phyloP scores from a whole-genome alignment of 2,888 invertebrate species.

The Cephus rjabovi region DNA sequence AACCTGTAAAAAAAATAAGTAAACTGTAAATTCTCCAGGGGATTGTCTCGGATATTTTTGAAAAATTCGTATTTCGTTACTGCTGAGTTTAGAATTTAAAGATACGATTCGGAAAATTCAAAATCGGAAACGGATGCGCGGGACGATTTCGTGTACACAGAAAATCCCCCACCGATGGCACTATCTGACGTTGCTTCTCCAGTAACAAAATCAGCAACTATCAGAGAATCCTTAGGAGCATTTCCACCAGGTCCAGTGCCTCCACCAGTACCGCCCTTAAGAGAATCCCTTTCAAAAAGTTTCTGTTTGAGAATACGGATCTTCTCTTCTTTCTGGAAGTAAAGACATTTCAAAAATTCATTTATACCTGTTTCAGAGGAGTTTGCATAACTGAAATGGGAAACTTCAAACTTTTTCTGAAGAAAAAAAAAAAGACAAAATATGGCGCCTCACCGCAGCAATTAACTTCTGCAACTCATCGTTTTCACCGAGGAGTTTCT shows the following conservation, averaged over 20 bases:
- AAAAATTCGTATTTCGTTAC: neutral
- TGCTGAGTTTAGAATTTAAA: conserved; percentile 66
- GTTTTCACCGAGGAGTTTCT: conserved; percentile 93
- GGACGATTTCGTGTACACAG: conserved; percentile 83
- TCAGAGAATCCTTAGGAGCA: conserved; percentile 75
- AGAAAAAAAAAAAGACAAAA: conserved; percentile 12
- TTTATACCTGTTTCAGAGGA: neutral
- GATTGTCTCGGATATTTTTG: neutral
- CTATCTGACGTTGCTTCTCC: conserved; percentile 85
- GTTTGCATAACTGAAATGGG: neutral
- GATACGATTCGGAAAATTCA: conserved; percentile 90
- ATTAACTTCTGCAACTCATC: conserved; percentile 96
- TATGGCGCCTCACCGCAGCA: conserved; percentile 76
- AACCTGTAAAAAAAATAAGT: neutral
- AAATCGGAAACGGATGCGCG: conserved; percentile 88
- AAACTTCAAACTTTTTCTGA: neutral
- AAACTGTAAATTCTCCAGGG: neutral
- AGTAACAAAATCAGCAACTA: conserved; percentile 80
- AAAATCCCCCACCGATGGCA: conserved; percentile 77
- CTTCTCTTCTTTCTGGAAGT: conserved; percentile 85
- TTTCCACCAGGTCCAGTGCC: conserved; percentile 42
- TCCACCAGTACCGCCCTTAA: conserved; percentile 68
- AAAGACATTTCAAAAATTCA: neutral
- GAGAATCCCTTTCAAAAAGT: conserved; percentile 81
- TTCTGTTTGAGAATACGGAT: conserved; percentile 85